A percentile compares a stretch with the other conserved stretches of the same genome.
Conservation (phyloP, 1,140 invertebrate species). For the Odontomachus brunneus region DNA sequence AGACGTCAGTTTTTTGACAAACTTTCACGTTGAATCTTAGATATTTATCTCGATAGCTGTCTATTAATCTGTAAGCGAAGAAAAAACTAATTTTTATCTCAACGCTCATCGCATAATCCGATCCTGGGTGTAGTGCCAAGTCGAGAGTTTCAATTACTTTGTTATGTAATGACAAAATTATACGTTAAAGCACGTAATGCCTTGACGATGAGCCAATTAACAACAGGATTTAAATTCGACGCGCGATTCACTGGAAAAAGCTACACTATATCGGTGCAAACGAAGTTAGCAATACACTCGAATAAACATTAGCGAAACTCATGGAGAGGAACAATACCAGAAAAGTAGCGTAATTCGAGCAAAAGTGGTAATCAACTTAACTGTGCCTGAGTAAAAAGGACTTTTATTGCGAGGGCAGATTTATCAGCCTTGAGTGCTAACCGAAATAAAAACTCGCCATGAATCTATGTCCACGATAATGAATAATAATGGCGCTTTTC, state of each 20-base stretch:
- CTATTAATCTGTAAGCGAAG: too few relatives aligned
- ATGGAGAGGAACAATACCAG: neutral
- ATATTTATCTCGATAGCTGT: too few relatives aligned
- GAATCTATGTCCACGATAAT: neutral
- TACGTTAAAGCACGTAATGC: neutral
- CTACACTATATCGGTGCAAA: neutral
- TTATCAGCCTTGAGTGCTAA: constrained; percentile 9
- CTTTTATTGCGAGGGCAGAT: constrained; percentile 23
- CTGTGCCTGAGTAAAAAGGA: neutral
- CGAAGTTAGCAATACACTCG: neutral
- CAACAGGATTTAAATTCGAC: neutral
- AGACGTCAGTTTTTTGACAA: too few relatives aligned
- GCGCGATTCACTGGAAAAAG: too few relatives aligned
- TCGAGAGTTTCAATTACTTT: neutral
- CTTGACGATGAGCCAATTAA: neutral
- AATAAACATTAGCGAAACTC: constrained; percentile 15
- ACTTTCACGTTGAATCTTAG: too few relatives aligned
- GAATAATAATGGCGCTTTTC: neutral
- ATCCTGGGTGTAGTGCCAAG: neutral
- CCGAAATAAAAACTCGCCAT: neutral
- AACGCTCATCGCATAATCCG: neutral
- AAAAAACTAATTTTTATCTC: neutral
- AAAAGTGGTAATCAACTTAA: constrained; percentile 24
- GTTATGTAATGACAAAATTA: neutral
- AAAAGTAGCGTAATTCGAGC: constrained; percentile 24